phyloP scores from a whole-genome alignment of 2,113 vertebrate species.

The Nesoenas mayeri region DNA sequence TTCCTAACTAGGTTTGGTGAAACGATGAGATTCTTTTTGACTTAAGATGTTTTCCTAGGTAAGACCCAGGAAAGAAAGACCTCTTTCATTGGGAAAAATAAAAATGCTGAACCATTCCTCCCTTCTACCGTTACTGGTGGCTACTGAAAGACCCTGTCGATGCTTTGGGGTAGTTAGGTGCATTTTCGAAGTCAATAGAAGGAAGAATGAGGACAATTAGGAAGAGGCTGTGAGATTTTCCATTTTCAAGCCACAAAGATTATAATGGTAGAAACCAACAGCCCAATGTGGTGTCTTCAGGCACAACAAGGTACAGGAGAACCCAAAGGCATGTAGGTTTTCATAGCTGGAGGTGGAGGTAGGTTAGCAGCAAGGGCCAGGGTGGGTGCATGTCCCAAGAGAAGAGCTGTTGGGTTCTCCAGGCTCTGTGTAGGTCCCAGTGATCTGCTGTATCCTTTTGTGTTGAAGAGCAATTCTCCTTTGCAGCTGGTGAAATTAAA shows the following conservation, averaged over 20 bases:
- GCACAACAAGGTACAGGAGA: not conserved
- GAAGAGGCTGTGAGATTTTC: not conserved
- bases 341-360: not conserved
- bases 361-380: not conserved
- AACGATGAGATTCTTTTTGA: not conserved
- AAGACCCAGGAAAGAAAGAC: not conserved
- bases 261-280: not conserved
- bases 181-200: not conserved
- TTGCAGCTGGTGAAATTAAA: not conserved
- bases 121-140: not conserved
- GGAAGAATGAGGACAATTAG: not conserved
- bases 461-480: not conserved
- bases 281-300: not conserved
- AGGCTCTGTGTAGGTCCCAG: not conserved
- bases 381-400: not conserved
- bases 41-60: not conserved
- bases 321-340: not conserved
- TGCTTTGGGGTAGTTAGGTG: not conserved
- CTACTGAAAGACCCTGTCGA: not conserved
- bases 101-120: not conserved
- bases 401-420: not conserved
- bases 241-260: not conserved
- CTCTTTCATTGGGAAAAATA: not conserved
- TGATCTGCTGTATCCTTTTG: not conserved
- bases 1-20: not conserved